Conservation (phyloP, 2,888 invertebrate species). For the Aspidapion aeneum region DNA sequence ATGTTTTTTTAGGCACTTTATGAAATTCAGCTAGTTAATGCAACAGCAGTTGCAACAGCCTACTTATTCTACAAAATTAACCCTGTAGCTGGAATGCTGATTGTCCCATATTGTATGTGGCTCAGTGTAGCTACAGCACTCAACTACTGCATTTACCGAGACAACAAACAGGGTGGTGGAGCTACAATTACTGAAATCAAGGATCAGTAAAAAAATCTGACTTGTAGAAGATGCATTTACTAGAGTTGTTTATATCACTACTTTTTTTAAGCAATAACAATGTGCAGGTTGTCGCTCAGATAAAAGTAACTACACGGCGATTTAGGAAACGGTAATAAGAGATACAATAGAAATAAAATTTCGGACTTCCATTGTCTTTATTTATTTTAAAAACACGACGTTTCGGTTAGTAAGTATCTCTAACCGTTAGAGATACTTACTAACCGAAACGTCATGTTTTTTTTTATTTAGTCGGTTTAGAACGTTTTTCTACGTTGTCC, state of each 20-base stretch:
- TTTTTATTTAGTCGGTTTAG: too few relatives aligned
- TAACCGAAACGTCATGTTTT: too few relatives aligned
- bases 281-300: background rate
- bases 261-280: background rate
- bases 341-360: too few relatives aligned
- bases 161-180: conserved; percentile 54
- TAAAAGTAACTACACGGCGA: too few relatives aligned
- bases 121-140: conserved; percentile 64
- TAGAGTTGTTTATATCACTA: background rate
- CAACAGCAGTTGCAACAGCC: conserved; percentile 56
- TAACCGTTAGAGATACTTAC: too few relatives aligned
- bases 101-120: conserved; percentile 77
- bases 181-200: conserved; percentile 29
- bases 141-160: conserved; percentile 63
- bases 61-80: conserved; percentile 61
- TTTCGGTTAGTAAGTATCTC: too few relatives aligned
- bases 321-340: too few relatives aligned
- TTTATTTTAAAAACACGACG: too few relatives aligned
- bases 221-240: background rate
- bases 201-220: conserved; percentile 26
- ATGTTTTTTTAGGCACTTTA: conserved; percentile 55
- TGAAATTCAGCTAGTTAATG: conserved; percentile 58
- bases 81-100: conserved; percentile 60
- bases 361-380: too few relatives aligned
- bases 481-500: too few relatives aligned